Conservation (phyloP, 2,113 vertebrate genomes). For the Myxocyprinus asiaticus region DNA sequence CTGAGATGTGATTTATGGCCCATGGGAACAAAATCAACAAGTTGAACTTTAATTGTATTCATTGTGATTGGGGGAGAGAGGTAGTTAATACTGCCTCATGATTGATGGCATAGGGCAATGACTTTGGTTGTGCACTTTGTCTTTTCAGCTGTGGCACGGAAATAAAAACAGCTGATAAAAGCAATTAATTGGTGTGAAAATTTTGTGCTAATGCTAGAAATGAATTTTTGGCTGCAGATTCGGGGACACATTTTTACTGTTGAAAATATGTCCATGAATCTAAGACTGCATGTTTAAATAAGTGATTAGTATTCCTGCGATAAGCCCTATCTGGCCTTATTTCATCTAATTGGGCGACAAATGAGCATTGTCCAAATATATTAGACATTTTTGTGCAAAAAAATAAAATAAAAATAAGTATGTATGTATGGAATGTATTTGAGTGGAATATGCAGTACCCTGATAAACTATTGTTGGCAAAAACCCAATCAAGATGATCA, state of each 20-base stretch:
- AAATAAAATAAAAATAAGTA: background rate
- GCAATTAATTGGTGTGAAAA: slow-evolving; percentile 68
- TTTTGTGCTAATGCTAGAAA: slow-evolving; percentile 57
- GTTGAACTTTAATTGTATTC: slow-evolving; percentile 81
- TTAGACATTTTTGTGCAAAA: slow-evolving; percentile 6
- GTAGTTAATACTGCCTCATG: slow-evolving; percentile 73
- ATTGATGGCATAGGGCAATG: slow-evolving; percentile 71
- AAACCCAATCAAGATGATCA: no score
- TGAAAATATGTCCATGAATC: slow-evolving; percentile 34
- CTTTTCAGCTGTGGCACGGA: slow-evolving; percentile 67
- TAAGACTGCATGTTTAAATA: slow-evolving; percentile 9
- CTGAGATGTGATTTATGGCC: slow-evolving; percentile 72
- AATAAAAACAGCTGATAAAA: slow-evolving; percentile 74
- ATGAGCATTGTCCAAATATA: slow-evolving; percentile 35
- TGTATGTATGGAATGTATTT: no score
- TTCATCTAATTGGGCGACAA: slow-evolving; percentile 44
- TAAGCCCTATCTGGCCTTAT: slow-evolving; percentile 36
- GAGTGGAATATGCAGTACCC: no score
- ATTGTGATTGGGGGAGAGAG: slow-evolving; percentile 69
- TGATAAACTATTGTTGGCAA: no score
- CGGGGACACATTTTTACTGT: slow-evolving; percentile 18
- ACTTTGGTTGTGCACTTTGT: slow-evolving; percentile 74
- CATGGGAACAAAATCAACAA: slow-evolving; percentile 76
- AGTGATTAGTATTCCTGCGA: slow-evolving; percentile 46
- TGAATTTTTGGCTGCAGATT: slow-evolving; percentile 30